Percentiles rank a stretch among this genome's conserved stretches.
phyloP scores from a whole-genome alignment of 1,140 invertebrate genomes.

The Drosophila paulistorum region DNA sequence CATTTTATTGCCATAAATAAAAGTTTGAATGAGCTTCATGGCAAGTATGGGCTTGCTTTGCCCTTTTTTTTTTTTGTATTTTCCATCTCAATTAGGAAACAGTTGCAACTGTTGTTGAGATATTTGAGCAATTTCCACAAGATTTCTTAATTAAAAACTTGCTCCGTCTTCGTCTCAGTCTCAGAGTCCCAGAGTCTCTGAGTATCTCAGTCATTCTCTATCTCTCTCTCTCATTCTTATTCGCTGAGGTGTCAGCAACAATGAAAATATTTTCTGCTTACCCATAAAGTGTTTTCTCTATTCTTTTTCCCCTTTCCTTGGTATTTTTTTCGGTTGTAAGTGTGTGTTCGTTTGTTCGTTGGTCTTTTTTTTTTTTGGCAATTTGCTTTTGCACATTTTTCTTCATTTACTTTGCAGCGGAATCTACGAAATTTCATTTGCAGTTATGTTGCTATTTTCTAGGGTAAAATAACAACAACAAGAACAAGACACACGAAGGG shows the following conservation, averaged over 20 bases:
- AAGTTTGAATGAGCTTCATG: conserved; percentile 31
- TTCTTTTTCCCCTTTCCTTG: conserved; percentile 24
- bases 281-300: conserved; percentile 50
- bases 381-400: conserved; percentile 78
- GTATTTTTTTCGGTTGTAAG: background rate
- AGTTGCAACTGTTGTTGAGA: conserved; percentile 66
- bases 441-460: conserved; percentile 75
- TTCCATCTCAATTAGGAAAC: conserved; percentile 69
- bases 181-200: background rate
- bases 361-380: conserved; percentile 38
- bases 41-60: conserved; percentile 6
- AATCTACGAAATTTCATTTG: conserved; percentile 80
- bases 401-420: conserved; percentile 75
- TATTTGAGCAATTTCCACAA: conserved; percentile 75
- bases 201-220: conserved; percentile 4
- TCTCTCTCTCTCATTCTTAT: conserved; percentile 17
- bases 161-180: conserved; percentile 26
- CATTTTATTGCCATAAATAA: conserved; percentile 76
- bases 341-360: conserved; percentile 18
- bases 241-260: conserved; percentile 76
- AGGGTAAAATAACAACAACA: conserved; percentile 37
- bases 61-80: conserved; percentile 7
- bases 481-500: conserved; percentile 14
- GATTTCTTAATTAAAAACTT: conserved; percentile 81
- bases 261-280: conserved; percentile 78